Conservation (phyloP, 2,888 invertebrate species). For the Acleris holmiana region DNA sequence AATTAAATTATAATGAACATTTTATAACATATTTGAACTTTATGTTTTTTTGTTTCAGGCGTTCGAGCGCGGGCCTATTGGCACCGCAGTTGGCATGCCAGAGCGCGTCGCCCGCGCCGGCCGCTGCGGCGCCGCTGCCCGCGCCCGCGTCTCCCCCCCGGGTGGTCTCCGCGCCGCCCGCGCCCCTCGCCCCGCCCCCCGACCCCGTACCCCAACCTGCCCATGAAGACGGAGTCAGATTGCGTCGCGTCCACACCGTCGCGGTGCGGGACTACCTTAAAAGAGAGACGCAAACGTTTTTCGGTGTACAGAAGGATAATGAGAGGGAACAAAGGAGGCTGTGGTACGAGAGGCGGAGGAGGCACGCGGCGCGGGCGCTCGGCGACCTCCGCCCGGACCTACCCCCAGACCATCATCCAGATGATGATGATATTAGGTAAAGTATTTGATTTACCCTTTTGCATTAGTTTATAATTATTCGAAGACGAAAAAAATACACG, state of each 20-base stretch:
- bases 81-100: constrained; percentile 76
- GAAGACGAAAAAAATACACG: too few relatives aligned
- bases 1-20: not conserved
- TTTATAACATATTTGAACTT: not conserved
- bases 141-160: constrained; percentile 59
- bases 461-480: not conserved
- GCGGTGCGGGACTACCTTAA: constrained; percentile 88
- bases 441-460: constrained; percentile 28
- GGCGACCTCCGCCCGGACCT: constrained; percentile 85
- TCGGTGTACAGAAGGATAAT: constrained; percentile 92
- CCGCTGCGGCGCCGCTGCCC: constrained; percentile 67
- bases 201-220: constrained; percentile 69
- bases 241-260: constrained; percentile 71
- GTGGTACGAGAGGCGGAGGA: constrained; percentile 92
- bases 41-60: constrained; percentile 68
- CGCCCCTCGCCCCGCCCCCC: constrained; percentile 55
- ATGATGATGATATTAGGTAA: constrained; percentile 83
- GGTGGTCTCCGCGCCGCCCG: constrained; percentile 63
- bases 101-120: constrained; percentile 60
- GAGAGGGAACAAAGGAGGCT: constrained; percentile 89
- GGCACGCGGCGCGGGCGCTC: constrained; percentile 90
- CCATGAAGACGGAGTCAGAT: constrained; percentile 77
- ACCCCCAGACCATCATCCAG: constrained; percentile 85
- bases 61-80: constrained; percentile 75
- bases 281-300: constrained; percentile 92